A percentile compares a stretch with the other conserved stretches of the same genome.
Evolutionary conservation across 2,888 invertebrate species (phyloP).

Genomic region (Oegoconia quadripuncta): DNA sequence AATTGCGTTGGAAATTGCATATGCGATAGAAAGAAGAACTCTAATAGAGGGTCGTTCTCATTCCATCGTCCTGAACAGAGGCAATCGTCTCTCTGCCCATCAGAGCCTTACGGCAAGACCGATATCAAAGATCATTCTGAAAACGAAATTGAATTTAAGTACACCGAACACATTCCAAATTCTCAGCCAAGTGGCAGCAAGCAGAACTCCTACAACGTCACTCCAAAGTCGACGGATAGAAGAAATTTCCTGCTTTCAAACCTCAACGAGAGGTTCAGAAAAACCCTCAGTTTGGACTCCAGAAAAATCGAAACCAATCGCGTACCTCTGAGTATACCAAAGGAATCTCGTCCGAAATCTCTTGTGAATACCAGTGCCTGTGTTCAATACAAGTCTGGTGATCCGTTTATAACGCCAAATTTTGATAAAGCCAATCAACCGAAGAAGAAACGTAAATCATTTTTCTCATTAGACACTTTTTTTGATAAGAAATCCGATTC

Average conservation of each 20-base stretch:
- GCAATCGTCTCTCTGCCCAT: slow-evolving; percentile 48
- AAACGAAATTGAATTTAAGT: slow-evolving; percentile 71
- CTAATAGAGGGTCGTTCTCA: slow-evolving; percentile 64
- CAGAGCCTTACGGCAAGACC: slow-evolving; percentile 44
- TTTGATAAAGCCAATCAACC: slow-evolving; percentile 60
- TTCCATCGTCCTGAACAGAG: slow-evolving; percentile 63
- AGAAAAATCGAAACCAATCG: slow-evolving; percentile 65
- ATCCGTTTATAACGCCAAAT: slow-evolving; percentile 54
- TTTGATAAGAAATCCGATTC: slow-evolving; percentile 74
- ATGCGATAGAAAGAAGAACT: slow-evolving; percentile 60
- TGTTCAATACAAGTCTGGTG: slow-evolving; percentile 53
- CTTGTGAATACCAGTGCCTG: slow-evolving; percentile 64
- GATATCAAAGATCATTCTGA: slow-evolving; percentile 58
- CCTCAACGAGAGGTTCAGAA: slow-evolving; percentile 69
- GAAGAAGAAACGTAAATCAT: slow-evolving; percentile 72
- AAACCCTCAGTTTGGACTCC: slow-evolving; percentile 72
- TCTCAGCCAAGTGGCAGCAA: slow-evolving; percentile 67
- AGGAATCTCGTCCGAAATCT: slow-evolving; percentile 66
- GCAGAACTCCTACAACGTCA: slow-evolving; percentile 63
- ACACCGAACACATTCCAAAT: slow-evolving; percentile 67
- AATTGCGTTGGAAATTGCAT: slow-evolving; percentile 64
- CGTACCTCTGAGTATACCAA: slow-evolving; percentile 51
- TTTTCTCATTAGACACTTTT: slow-evolving; percentile 74
- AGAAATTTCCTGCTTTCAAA: slow-evolving; percentile 65
- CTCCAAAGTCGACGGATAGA: slow-evolving; percentile 68